Base-by-base conservation (phyloP, 2,113 vertebrate genomes). In the Myotis lucifugus region DNA sequence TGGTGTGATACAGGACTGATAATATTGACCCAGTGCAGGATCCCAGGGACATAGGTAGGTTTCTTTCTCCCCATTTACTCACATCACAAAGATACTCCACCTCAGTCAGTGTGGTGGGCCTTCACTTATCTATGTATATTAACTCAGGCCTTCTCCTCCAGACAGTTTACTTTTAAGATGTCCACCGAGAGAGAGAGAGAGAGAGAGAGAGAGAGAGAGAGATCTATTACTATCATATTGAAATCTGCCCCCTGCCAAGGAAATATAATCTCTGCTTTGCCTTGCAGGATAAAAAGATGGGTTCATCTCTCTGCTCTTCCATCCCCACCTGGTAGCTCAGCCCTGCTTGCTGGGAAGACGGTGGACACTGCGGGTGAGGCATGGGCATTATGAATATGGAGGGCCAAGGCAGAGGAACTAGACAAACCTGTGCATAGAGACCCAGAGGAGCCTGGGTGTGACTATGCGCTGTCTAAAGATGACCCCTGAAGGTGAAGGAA, bases 31-130 rank as follows among this genome's bases (percentile, higher is more conserved):
- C 13, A 15, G 8, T 2, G 54, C 52, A 48, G 25, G 42, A 0
- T 3, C 40, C 2, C 13, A 1, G 2, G 61, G 40, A 52, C 0
- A 1, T 42, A 3, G 5, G 27, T 15, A 32, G 34, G 8, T 4
- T 18, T 52, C 0, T 50, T 21, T 11, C 72, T 32, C 34, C 29
- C 32, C 5, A 2, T 13, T 6, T 4, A 10, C 19, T 46, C 2
- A 14, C 0, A 17, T 23, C 10, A 1, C 23, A 5, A 17, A 25
- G 29, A 4, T 14, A 15, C 48, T 27, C 21, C 5, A 4, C 7
- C 21, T 37, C 21, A 14, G 7, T 11, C 56, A 0, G 0, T 23
- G 3, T 27, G 21, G 18, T 17, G 32, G 1, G 1, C 5, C 0
- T 8, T 34, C 54, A 8, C 9, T 37, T 52, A 48, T 40, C 17